Evolutionary conservation across 2,113 vertebrate genomes (phyloP).

Genomic region (Tetraodon nigroviridis): DNA sequence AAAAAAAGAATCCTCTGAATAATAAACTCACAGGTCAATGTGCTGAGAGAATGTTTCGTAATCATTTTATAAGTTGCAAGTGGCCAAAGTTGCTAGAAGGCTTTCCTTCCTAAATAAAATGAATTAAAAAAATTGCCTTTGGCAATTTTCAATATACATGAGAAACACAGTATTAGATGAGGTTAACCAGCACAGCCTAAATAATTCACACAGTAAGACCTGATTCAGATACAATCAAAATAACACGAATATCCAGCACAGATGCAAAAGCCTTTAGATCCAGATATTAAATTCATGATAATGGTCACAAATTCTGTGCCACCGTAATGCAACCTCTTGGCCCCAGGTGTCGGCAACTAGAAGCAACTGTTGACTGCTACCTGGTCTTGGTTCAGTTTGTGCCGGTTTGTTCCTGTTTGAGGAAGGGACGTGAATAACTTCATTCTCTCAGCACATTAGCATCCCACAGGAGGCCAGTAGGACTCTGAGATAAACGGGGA

Average conservation of each 20-base stretch:
- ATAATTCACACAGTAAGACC: neutral
- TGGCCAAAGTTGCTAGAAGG: neutral
- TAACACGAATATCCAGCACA: neutral
- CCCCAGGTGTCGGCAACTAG: too few species aligned
- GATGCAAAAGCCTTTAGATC: neutral
- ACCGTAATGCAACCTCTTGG: conserved; percentile 6
- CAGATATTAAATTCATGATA: neutral
- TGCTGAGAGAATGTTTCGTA: too few species aligned
- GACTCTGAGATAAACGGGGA: conserved; percentile 43
- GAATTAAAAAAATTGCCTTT: neutral
- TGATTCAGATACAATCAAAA: neutral
- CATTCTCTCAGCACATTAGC: conserved; percentile 65
- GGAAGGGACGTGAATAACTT: conserved; percentile 35
- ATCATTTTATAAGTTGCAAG: neutral
- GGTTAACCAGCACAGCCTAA: neutral
- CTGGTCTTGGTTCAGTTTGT: conserved; percentile 30
- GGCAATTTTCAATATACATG: neutral
- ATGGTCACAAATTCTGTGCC: neutral
- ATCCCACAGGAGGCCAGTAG: conserved; percentile 44
- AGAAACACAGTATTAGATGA: neutral
- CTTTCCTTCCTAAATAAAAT: neutral
- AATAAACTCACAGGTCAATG: too few species aligned
- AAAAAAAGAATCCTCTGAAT: too few species aligned
- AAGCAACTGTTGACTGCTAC: too few species aligned
- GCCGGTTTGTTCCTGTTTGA: conserved; percentile 31